Base-by-base conservation (phyloP, 2,113 vertebrate species). In the Aspidoscelis tigris region DNA sequence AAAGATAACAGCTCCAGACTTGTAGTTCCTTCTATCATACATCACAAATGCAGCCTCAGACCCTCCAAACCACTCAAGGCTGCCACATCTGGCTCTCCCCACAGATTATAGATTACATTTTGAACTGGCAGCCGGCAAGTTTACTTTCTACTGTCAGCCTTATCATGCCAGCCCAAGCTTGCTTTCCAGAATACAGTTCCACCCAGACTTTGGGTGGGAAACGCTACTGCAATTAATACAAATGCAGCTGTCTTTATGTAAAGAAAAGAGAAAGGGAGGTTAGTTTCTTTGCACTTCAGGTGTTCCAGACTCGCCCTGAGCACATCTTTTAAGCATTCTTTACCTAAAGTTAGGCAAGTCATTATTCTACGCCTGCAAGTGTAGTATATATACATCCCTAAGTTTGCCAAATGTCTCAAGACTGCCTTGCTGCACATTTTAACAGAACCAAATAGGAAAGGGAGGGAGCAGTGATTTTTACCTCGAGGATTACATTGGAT, bases 101-200 rank as follows among this genome's bases (percentile, higher is more conserved):
- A 8, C 21, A 55, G 33, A 77, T 69, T 73, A 8, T 41, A 43
- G 12, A 78, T 39, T 50, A 39, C 20, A 26, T 65, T 44, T 7
- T 64, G 26, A 78, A 43, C 8, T 61, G 66, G 39, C 66, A 84
- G 70, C 16, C 4, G 58, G 72, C n/a, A 21, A 47, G 11, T 43
- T 72, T 73, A 7, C 20, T 65, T 72, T 84, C 41, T 39, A 24
- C 53, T 78, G 44, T 0, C 50, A 58, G 3, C 50, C 43, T 72
- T 78, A 73, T 50, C 20, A 50, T 73, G n/a, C 43, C 55, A 84
- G 47, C 21, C 33, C 73, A 78, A 79, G 26, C 41, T 24, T 78
- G 83, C 16, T 79, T 78, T 79, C 7, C 69, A 65, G 26, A 73
- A 73, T 18, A 79, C 4, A 47, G 43, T 73, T 22, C 72, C 6